Conservation (phyloP, 2,113 vertebrate genomes). For the Bombycilla garrulus region DNA sequence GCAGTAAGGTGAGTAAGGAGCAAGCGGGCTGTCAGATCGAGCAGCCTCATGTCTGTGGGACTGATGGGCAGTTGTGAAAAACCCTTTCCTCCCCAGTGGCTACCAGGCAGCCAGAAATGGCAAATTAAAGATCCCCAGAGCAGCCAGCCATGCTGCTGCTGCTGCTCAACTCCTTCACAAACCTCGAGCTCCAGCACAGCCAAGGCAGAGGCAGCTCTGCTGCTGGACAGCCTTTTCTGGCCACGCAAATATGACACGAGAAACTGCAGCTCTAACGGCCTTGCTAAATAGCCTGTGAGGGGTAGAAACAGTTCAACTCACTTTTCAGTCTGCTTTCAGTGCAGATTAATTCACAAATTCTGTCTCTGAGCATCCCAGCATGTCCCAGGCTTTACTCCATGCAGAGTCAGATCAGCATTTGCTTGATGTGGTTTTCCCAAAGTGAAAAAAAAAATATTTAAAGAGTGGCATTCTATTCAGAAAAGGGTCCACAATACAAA, state of each 20-base stretch:
- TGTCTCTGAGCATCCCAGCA: neutral
- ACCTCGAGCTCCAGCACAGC: neutral
- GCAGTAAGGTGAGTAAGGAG: neutral
- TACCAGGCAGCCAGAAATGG: neutral
- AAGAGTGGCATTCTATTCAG: neutral
- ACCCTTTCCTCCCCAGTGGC: neutral
- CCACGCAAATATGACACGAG: neutral
- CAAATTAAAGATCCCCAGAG: neutral
- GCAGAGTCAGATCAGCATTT: neutral
- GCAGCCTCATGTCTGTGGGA: neutral
- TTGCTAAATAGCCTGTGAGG: neutral
- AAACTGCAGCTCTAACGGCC: neutral
- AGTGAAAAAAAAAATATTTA: neutral
- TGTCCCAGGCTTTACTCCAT: neutral
- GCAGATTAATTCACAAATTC: neutral
- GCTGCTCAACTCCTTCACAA: neutral
- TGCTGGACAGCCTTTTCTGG: neutral
- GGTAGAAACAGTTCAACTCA: neutral
- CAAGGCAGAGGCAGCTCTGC: neutral
- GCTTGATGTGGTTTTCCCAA: neutral
- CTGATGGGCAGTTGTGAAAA: neutral
- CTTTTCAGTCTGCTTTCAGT: neutral
- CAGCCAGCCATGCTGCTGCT: neutral
- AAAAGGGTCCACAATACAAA: constrained; percentile 7
- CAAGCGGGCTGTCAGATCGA: neutral